Percentiles rank a stretch among this genome's conserved stretches.
phyloP scores from a whole-genome alignment of 2,888 invertebrate species.

The Chouioia cunea region DNA sequence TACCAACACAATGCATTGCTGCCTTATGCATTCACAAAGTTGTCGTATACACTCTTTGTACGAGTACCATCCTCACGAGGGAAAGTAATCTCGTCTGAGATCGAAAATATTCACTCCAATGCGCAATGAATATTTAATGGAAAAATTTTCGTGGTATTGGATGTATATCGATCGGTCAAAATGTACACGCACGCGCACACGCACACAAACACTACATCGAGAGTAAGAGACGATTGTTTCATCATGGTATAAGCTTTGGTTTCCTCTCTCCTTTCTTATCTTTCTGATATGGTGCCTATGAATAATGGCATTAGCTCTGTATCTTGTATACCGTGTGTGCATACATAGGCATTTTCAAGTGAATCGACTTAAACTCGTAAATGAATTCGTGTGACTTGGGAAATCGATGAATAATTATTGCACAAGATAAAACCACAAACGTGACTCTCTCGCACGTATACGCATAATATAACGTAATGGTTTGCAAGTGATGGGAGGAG shows the following conservation, averaged over 20 bases:
- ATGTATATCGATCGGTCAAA: constrained; percentile 24
- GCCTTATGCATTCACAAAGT: no score
- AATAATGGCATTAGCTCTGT: constrained; percentile 12
- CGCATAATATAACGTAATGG: no score
- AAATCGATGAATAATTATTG: no score
- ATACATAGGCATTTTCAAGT: no score
- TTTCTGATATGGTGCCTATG: not conserved
- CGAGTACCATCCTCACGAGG: no score
- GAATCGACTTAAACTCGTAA: no score
- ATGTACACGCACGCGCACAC: not conserved
- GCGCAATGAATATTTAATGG: constrained; percentile 34
- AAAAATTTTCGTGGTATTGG: constrained; percentile 18
- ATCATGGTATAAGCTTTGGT: not conserved
- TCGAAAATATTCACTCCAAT: constrained; percentile 16
- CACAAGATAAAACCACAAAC: no score
- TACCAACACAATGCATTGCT: no score
- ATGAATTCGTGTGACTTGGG: no score
- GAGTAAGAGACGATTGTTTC: constrained; percentile 20
- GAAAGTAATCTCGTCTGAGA: not conserved
- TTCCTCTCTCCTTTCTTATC: not conserved
- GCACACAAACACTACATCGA: not conserved
- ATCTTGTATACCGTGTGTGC: no score
- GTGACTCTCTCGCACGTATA: no score
- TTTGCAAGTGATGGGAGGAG: no score
- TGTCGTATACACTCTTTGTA: not conserved